phyloP scores from a whole-genome alignment of 2,888 invertebrate species.

The Rambutsinella grinnellia region DNA sequence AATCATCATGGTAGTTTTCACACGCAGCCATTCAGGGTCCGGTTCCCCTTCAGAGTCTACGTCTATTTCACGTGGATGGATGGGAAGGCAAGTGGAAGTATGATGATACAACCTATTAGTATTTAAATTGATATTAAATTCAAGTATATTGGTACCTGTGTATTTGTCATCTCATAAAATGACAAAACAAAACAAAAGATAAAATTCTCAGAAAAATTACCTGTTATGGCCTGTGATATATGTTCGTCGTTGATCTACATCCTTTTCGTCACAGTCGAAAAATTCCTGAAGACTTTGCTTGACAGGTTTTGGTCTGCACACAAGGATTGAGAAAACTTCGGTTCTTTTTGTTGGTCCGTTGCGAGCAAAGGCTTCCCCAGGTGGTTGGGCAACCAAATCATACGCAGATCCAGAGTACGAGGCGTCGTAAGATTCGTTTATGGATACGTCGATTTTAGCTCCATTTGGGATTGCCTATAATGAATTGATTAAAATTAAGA shows the following conservation, averaged over 20 bases:
- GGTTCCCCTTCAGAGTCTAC: constrained; percentile 94
- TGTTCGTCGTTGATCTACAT: constrained; percentile 80
- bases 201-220: no score
- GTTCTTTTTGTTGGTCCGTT: constrained; percentile 81
- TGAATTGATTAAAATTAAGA: constrained; percentile 8
- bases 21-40: constrained; percentile 93
- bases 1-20: constrained; percentile 97
- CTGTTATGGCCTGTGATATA: constrained; percentile 91
- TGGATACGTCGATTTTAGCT: constrained; percentile 93
- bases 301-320: constrained; percentile 77
- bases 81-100: constrained; percentile 92
- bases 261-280: constrained; percentile 82
- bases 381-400: constrained; percentile 83
- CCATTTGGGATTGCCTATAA: constrained; percentile 80
- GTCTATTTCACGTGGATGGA: constrained; percentile 94
- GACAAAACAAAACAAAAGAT: no score
- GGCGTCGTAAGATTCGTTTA: constrained; percentile 95
- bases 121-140: no score
- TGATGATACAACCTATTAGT: constrained; percentile 94
- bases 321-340: constrained; percentile 82
- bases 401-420: constrained; percentile 95
- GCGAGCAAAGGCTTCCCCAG: constrained; percentile 79
- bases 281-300: constrained; percentile 80
- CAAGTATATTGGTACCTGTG: no score
- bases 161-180: no score